Conservation (phyloP, 2,113 vertebrate genomes). For the Aldabrachelys gigantea region DNA sequence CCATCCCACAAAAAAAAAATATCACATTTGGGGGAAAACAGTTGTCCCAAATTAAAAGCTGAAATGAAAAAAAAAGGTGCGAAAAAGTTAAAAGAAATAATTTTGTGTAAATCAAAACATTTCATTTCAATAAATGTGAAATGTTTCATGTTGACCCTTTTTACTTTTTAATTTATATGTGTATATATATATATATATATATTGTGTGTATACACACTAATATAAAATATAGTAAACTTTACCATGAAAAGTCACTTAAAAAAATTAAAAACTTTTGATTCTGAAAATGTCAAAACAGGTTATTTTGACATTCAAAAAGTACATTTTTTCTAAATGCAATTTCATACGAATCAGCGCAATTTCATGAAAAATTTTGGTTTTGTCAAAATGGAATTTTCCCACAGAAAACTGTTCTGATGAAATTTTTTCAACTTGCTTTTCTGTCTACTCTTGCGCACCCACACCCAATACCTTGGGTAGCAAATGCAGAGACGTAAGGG, state of each 20-base stretch:
- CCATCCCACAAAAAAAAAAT: not conserved
- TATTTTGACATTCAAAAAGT: not conserved
- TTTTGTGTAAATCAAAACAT: not conserved
- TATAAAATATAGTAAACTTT: not conserved
- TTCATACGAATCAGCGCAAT: not conserved
- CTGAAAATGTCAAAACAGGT: not conserved
- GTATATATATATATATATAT: not conserved
- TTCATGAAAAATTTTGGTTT: not conserved
- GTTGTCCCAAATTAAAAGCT: not conserved
- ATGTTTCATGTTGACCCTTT: not conserved
- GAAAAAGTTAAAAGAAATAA: not conserved
- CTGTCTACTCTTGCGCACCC: not conserved
- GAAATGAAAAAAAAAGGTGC: not conserved
- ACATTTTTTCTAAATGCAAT: not conserved
- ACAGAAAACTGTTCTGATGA: not conserved
- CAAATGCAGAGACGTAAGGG: not conserved
- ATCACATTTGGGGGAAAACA: not conserved
- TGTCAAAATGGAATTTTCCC: not conserved
- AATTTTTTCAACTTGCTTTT: not conserved
- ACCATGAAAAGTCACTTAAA: not conserved
- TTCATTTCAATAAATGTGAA: not conserved
- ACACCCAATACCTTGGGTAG: not conserved
- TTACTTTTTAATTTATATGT: not conserved
- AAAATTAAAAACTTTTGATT: not conserved
- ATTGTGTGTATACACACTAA: too few species aligned